Base-by-base conservation (phyloP, 2,113 vertebrate species). In the Leucoraja erinaceus region DNA sequence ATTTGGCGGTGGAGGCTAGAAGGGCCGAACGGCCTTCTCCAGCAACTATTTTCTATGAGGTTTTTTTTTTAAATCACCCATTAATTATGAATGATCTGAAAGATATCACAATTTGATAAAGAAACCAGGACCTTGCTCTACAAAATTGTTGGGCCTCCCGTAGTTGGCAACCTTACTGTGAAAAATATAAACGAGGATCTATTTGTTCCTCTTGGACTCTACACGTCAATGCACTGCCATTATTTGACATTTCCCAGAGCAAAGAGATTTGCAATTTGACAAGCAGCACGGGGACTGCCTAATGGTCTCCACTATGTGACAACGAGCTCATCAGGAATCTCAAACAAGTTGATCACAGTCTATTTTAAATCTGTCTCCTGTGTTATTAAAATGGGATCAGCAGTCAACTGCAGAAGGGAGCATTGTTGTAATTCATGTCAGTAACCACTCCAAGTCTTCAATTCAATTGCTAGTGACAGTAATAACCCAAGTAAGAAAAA, bases 211-310 rank as follows among this genome's bases (percentile, higher is more conserved):
- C 33, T 72, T 91, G 66, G 68, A 54, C 33, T 54, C 20, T 28
- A 74, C 88, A 33, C 63, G 47, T 90, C 86, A 90, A 20, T 68
- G 86, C 66, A 11, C 63, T 70, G 33, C 22, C 66, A 91, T 91
- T 54, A 54, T 91, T 91, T 74, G 68, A 91, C 38, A 70, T 91
- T 91, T 91, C 66, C 66, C 66, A 91, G 33, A 14, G 68, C 72
- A 91, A 91, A 91, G 72, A 38, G 90, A 74, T 91, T 47, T 91
- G 90, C 68, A 91, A 72, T 91, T 91, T 91, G 90, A 91, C 90
- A 91, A 47, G 33, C 31, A 74, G 18, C 66, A 91, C 72, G 25
- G 90, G 90, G 33, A 91, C 38, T 91, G 38, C 38, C 68, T 72
- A 91, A 91, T 72, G n/a, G 31, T 25, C 72, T 28, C 90, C 68